Conservation (phyloP, 2,113 vertebrate species). For the Hippocampus comes region DNA sequence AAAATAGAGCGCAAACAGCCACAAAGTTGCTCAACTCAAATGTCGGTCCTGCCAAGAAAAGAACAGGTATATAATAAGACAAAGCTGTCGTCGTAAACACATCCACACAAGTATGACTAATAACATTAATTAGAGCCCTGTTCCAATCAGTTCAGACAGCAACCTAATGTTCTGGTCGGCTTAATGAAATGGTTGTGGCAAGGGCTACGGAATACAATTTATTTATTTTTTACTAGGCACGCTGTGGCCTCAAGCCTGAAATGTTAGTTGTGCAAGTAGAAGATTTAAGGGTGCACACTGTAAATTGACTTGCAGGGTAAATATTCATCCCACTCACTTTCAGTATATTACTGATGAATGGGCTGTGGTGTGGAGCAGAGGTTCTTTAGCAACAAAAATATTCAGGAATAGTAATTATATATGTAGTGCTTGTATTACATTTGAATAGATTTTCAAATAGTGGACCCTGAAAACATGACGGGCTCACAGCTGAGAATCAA, state of each 20-base stretch:
- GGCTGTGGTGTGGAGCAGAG: too few relatives aligned
- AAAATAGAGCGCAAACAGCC: background rate
- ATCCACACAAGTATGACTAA: background rate
- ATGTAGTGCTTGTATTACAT: background rate
- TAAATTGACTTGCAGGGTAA: too few relatives aligned
- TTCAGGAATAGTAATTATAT: too few relatives aligned
- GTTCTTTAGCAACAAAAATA: too few relatives aligned
- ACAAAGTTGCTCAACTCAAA: background rate
- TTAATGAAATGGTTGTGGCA: background rate
- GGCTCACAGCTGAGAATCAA: background rate
- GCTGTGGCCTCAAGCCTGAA: too few relatives aligned
- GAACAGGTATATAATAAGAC: too few relatives aligned
- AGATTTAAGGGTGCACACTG: too few relatives aligned
- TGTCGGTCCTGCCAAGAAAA: slow-evolving; percentile 7
- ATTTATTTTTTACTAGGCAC: too few relatives aligned
- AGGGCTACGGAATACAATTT: too few relatives aligned
- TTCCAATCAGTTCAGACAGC: background rate
- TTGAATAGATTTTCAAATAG: background rate
- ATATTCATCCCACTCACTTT: too few relatives aligned
- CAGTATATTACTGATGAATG: too few relatives aligned
- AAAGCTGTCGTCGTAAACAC: background rate
- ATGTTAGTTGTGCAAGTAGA: too few relatives aligned
- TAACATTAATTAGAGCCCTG: background rate
- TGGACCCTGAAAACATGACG: background rate
- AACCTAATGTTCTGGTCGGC: background rate